Conservation (phyloP, 64 coral and sea anemone species). For the Anthopleura sola region DNA sequence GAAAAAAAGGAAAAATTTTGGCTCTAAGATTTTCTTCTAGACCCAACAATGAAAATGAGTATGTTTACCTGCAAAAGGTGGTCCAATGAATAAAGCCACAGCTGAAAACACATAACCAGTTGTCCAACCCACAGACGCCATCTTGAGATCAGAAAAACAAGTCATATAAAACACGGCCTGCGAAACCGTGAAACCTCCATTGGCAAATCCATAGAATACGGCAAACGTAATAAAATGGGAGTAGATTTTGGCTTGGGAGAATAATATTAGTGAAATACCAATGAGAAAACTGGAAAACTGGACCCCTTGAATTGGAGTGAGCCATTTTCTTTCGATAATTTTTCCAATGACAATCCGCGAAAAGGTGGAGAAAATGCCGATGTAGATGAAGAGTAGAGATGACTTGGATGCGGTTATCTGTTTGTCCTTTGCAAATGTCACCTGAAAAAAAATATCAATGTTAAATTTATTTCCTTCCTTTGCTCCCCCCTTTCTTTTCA, state of each 20-base stretch:
- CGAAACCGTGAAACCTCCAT: conserved; percentile 19
- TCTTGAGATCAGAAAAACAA: background rate
- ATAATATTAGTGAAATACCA: conserved; percentile 13
- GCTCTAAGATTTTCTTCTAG: too few species aligned
- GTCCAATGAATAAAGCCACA: background rate
- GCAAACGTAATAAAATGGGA: conserved; percentile 7
- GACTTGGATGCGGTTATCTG: conserved; percentile 22
- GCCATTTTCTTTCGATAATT: conserved; percentile 10
- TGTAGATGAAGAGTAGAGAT: conserved; percentile 32
- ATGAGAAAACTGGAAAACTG: conserved; percentile 5
- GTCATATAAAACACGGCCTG: background rate
- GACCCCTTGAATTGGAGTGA: conserved; percentile 10
- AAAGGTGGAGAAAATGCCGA: conserved; percentile 24
- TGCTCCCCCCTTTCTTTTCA: too few species aligned
- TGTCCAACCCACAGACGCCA: background rate
- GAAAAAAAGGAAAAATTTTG: background rate
- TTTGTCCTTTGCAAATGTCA: conserved; percentile 24
- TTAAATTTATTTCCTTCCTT: too few species aligned
- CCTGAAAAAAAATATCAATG: background rate
- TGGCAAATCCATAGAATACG: conserved; percentile 9
- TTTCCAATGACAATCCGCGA: conserved; percentile 22
- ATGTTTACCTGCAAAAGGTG: conserved; percentile 2
- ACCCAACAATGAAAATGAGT: too few species aligned
- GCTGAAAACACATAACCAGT: background rate
- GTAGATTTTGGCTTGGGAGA: conserved; percentile 18